Percentiles rank a stretch among this genome's conserved stretches.
phyloP scores from a whole-genome alignment of 2,888 invertebrate species.

The Gryllus longicercus region DNA sequence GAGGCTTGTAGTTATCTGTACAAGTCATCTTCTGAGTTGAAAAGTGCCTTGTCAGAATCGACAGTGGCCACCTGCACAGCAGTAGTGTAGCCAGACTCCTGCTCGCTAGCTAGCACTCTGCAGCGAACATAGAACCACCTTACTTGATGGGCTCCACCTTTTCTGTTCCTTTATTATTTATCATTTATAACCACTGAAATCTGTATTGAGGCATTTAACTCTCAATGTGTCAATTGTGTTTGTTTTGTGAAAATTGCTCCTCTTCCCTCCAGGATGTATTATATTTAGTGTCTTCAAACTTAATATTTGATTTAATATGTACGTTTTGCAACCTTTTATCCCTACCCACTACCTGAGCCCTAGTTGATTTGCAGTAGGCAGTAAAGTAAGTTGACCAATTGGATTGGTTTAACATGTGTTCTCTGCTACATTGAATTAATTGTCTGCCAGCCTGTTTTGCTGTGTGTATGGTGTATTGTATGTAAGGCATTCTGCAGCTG shows the following conservation, averaged over 20 bases:
- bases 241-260: neutral
- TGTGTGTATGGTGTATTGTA: neutral
- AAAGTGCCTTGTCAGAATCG: neutral
- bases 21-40: too few species aligned
- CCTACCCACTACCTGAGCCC: neutral
- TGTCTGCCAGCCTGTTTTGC: slow-evolving; percentile 11
- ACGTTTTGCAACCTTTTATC: neutral
- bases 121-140: neutral
- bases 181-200: too few species aligned
- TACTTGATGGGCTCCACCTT: neutral
- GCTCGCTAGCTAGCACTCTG: slow-evolving; percentile 17
- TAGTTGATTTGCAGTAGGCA: neutral
- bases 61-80: slow-evolving; percentile 5
- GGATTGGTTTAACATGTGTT: slow-evolving; percentile 1
- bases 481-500: neutral
- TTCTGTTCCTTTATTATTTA: neutral
- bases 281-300: neutral
- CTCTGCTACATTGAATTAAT: slow-evolving; percentile 1
- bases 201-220: too few species aligned
- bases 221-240: too few species aligned
- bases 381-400: neutral
- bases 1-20: too few species aligned
- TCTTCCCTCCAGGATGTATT: neutral
- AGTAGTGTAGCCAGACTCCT: neutral
- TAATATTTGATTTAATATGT: neutral